phyloP scores from a whole-genome alignment of 2,797 vertebrate species.

The Rhinoraja longicauda region DNA sequence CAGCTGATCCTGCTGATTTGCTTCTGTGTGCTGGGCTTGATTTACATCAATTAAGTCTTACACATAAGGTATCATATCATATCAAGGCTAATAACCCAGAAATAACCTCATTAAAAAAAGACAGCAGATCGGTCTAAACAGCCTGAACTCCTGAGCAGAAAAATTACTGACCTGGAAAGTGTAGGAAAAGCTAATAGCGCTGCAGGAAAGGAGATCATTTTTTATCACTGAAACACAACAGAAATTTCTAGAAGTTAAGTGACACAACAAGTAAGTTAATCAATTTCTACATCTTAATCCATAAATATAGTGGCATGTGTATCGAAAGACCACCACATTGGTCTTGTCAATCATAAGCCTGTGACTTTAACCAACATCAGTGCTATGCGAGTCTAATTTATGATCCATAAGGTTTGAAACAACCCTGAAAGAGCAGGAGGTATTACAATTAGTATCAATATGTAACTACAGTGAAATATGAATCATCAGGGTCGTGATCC shows the following conservation, averaged over 20 bases:
- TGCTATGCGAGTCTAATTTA: constrained; percentile 1
- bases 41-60: constrained; percentile 92
- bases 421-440: neutral
- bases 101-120: constrained; percentile 97
- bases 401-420: constrained; percentile 23
- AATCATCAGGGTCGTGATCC: constrained; percentile 17
- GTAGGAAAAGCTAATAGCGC: constrained; percentile 84
- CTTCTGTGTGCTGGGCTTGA: constrained; percentile 80
- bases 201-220: constrained; percentile 66
- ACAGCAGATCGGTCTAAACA: constrained; percentile 89
- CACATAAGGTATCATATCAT: constrained; percentile 89
- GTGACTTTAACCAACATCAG: constrained; percentile 9
- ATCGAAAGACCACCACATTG: neutral
- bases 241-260: constrained; percentile 48
- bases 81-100: constrained; percentile 98
- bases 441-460: constrained; percentile 37
- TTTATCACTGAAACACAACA: constrained; percentile 64
- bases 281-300: constrained; percentile 38
- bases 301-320: constrained; percentile 6
- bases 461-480: neutral
- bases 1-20: constrained; percentile 63
- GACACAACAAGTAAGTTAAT: constrained; percentile 32
- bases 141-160: constrained; percentile 96
- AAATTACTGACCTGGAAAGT: constrained; percentile 99
- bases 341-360: neutral